Evolutionary conservation across 2,797 vertebrate genomes (phyloP).

Genomic region (Sebastes trivittatus): DNA sequence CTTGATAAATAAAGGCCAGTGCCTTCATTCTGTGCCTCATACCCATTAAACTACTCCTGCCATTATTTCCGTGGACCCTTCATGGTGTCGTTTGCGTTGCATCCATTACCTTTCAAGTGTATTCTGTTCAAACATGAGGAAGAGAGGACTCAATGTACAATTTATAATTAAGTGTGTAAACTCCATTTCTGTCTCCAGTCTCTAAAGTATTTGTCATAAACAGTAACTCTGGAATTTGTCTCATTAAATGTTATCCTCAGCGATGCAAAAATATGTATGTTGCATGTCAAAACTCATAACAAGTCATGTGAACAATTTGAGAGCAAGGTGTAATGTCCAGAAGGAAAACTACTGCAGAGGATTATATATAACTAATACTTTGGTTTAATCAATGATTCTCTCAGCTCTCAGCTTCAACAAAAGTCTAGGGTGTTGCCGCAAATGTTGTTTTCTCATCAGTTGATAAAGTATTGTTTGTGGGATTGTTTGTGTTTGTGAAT

Average conservation of each 20-base stretch:
- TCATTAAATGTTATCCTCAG: constrained; percentile 72
- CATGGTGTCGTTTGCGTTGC: constrained; percentile 34
- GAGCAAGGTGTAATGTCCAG: constrained; percentile 59
- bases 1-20: constrained; percentile 72
- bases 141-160: constrained; percentile 51
- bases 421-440: constrained; percentile 64
- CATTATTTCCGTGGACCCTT: constrained; percentile 19
- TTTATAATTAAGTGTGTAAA: constrained; percentile 56
- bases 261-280: constrained; percentile 78
- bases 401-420: constrained; percentile 65
- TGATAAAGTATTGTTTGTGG: constrained; percentile 84
- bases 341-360: constrained; percentile 70
- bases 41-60: constrained; percentile 27
- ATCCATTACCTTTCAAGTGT: constrained; percentile 6
- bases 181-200: constrained; percentile 57
- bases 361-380: constrained; percentile 64
- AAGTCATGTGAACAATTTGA: constrained; percentile 58
- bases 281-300: constrained; percentile 76
- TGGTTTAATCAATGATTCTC: constrained; percentile 60
- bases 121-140: constrained; percentile 30
- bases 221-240: constrained; percentile 67
- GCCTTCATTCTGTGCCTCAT: constrained; percentile 73
- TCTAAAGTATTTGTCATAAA: constrained; percentile 52
- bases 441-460: constrained; percentile 74
- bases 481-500: constrained; percentile 87